Evolutionary conservation across 2,113 vertebrate genomes (phyloP).

Genomic region (Myocastor coypus): DNA sequence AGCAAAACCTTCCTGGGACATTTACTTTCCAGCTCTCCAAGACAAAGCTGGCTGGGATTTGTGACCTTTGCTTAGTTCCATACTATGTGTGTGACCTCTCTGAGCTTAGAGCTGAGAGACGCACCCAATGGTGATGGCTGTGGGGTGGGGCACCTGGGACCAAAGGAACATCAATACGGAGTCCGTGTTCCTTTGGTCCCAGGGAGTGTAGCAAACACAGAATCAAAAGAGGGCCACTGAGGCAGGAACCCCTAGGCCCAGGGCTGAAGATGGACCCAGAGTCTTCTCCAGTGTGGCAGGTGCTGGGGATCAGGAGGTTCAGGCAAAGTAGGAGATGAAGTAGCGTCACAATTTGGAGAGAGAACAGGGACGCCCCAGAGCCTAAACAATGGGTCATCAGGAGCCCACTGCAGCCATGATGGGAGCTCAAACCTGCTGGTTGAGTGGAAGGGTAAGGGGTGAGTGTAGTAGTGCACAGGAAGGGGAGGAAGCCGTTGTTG

Average conservation of each 20-base stretch:
- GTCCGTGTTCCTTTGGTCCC: background rate
- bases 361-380: background rate
- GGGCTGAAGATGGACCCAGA: background rate
- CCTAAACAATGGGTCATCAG: background rate
- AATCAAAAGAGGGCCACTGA: background rate
- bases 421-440: background rate
- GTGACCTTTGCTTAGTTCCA: background rate
- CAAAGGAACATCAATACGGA: background rate
- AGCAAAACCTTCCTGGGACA: background rate
- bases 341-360: background rate
- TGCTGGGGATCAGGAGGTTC: background rate
- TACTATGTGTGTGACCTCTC: background rate
- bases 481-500: background rate
- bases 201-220: background rate
- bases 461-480: accelerated
- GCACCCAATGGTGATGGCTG: background rate
- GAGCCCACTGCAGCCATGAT: background rate
- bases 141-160: background rate
- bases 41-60: background rate
- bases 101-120: background rate
- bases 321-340: background rate
- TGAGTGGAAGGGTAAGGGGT: no score
- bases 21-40: background rate
- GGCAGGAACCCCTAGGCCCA: background rate
- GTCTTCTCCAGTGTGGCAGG: background rate